These are phyloP conservation scores for Agonopterix alstromeriana DNA, from an alignment of 2,888 invertebrate genomes.

Conservation along the genomic window DNA sequence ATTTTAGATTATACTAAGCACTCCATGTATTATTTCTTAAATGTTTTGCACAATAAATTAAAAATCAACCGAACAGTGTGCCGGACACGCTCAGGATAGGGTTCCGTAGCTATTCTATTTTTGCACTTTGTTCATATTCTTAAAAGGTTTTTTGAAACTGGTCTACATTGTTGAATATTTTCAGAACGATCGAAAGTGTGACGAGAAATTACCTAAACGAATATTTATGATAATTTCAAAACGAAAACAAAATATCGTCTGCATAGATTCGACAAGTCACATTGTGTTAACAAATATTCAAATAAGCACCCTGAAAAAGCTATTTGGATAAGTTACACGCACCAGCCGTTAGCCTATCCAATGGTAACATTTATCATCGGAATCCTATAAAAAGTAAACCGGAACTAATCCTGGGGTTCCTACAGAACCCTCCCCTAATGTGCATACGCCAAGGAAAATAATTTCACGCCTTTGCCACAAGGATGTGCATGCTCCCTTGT, in stretches of 20 bases:
- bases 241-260: background rate
- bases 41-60: too few species aligned
- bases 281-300: constrained; percentile 12
- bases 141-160: too few species aligned
- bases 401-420: constrained; percentile 62
- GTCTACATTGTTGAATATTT: too few species aligned
- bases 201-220: background rate
- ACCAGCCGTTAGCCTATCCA: constrained; percentile 63
- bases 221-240: background rate
- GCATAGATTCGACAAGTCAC: background rate
- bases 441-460: constrained; percentile 73
- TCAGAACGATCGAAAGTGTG: too few species aligned
- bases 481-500: constrained; percentile 45
- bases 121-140: too few species aligned
- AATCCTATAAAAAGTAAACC: constrained; percentile 75
- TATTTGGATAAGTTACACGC: constrained; percentile 69
- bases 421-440: constrained; percentile 38
- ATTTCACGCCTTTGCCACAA: constrained; percentile 70
- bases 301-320: constrained; percentile 33
- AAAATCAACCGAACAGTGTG: too few species aligned
- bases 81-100: too few species aligned
- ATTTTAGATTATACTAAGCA: too few species aligned
- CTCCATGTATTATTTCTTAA: too few species aligned
- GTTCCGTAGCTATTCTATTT: too few species aligned
- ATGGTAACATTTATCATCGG: constrained; percentile 69